Conservation (phyloP, 2,797 vertebrate genomes). For the Trematomus bernacchii region DNA sequence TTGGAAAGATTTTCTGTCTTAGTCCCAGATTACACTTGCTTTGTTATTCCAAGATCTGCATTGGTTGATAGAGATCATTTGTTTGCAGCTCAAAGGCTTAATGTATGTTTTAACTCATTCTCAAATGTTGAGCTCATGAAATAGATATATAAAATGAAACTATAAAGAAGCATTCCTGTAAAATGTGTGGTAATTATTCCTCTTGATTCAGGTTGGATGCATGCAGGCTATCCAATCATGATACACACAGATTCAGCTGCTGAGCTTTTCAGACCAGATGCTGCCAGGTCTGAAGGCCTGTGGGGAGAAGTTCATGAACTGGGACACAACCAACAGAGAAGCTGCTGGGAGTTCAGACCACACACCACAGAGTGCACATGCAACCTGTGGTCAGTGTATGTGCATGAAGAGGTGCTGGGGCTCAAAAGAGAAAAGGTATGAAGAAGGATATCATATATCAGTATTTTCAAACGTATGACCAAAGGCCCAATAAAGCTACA, state of each 20-base stretch:
- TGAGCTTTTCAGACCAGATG: constrained; percentile 57
- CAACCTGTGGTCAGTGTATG: constrained; percentile 95
- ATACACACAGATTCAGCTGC: constrained; percentile 70
- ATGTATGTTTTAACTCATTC: too few relatives aligned
- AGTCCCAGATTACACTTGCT: neutral
- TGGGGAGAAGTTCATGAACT: constrained; percentile 93
- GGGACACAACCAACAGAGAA: constrained; percentile 92
- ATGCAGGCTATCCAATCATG: constrained; percentile 94
- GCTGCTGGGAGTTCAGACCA: constrained; percentile 88
- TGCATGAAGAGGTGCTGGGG: constrained; percentile 89
- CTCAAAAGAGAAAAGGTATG: constrained; percentile 78
- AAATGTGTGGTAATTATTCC: neutral
- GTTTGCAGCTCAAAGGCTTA: too few relatives aligned
- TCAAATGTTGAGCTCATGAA: too few relatives aligned
- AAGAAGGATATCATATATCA: neutral
- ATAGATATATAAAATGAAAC: too few relatives aligned
- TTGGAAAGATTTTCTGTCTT: too few relatives aligned
- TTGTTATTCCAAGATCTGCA: neutral
- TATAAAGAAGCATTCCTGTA: too few relatives aligned
- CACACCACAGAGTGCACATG: constrained; percentile 93
- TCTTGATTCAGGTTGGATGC: constrained; percentile 88
- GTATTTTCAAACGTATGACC: neutral
- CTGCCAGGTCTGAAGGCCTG: constrained; percentile 65
- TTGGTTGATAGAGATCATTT: too few relatives aligned
- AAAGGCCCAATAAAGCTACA: neutral